Percentiles rank a stretch among this genome's conserved stretches.
Evolutionary conservation across 2,113 vertebrate genomes (phyloP).

Genomic region (Narcine bancroftii): DNA sequence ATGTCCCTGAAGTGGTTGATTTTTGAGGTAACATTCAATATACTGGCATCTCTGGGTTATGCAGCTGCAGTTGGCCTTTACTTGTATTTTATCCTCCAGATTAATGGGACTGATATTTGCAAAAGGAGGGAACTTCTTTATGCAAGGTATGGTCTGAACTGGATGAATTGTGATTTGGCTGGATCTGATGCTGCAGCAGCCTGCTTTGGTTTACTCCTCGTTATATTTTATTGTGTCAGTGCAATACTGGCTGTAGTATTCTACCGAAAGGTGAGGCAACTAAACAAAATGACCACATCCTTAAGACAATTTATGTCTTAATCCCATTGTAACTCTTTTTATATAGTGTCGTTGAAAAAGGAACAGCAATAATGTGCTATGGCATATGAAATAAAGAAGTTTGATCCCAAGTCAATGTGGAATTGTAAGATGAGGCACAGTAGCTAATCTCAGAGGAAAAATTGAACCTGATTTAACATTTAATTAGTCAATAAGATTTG

Average conservation of each 20-base stretch:
- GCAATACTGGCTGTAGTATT: constrained; percentile 43
- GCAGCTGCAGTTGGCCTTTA: constrained; percentile 45
- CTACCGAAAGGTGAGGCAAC: constrained; percentile 33
- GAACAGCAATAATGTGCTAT: background rate
- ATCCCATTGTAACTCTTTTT: background rate
- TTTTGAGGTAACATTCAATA: constrained; percentile 45
- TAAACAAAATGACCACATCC: background rate
- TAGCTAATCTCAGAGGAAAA: background rate
- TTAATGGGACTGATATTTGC: constrained; percentile 51
- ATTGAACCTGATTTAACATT: background rate
- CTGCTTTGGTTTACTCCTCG: constrained; percentile 51
- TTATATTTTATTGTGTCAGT: constrained; percentile 45
- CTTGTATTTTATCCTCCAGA: constrained; percentile 46
- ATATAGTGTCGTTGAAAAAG: background rate
- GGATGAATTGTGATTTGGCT: constrained; percentile 55
- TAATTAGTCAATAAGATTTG: background rate
- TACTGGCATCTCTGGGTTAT: constrained; percentile 44
- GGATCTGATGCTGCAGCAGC: constrained; percentile 53
- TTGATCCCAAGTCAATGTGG: background rate
- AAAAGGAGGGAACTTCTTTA: constrained; percentile 49
- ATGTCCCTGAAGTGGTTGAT: constrained; percentile 45
- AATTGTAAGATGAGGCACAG: background rate
- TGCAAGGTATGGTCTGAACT: constrained; percentile 51
- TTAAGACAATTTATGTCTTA: background rate
- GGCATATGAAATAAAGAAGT: background rate